Evolutionary conservation across 2,113 vertebrate species (phyloP), one percentile per base, ranked within the genome.

Genomic region (Haemorhous mexicanus): DNA sequence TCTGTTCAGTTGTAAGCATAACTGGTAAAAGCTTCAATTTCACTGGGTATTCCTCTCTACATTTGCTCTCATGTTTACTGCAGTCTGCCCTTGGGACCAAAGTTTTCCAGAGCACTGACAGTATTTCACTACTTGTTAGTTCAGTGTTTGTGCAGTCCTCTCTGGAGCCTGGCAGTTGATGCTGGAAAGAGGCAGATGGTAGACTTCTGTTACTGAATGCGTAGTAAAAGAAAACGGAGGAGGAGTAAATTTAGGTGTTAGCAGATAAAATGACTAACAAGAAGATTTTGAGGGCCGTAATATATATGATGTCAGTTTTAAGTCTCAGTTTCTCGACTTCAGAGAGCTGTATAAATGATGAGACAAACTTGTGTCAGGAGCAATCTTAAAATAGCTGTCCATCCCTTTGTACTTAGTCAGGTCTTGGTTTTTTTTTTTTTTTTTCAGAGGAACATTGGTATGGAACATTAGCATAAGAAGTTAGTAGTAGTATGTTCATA

Each of bases 201-300:
- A 94, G 82, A 88, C 63, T 76, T 22, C 0, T 21, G 53, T 91
- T 95, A 41, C 84, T 96, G 81, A 68, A 81, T 92, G 73, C 12
- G 16, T 53, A 68, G 52, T 35, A 84, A 63, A 63, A 64, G 58
- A 94, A 95, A 72, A 82, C 6, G 2, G 64, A 70, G 84, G 68
- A 89, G 85, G 69, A 81, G 76, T 87, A 89, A 73, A 87, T 95
- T 79, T 87, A 75, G 53, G 50, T 56, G 73, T 66, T 75, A 43
- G 62, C n/a, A 68, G 61, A 72, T 84, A 73, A 95, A 96, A 53
- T 90, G 62, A 95, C 66, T 94, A 81, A 63, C 76, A 67, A 35
- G 79, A 82, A 26, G 69, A 53, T 85, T 94, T 76, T 83, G 49
- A 86, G 39, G 33, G 18, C 37, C 76, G 2, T 88, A 73, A 37